Evolutionary conservation across 2,888 invertebrate genomes (phyloP), one percentile per base, ranked within the genome.

Genomic region (Reticulitermes lucifugus): DNA sequence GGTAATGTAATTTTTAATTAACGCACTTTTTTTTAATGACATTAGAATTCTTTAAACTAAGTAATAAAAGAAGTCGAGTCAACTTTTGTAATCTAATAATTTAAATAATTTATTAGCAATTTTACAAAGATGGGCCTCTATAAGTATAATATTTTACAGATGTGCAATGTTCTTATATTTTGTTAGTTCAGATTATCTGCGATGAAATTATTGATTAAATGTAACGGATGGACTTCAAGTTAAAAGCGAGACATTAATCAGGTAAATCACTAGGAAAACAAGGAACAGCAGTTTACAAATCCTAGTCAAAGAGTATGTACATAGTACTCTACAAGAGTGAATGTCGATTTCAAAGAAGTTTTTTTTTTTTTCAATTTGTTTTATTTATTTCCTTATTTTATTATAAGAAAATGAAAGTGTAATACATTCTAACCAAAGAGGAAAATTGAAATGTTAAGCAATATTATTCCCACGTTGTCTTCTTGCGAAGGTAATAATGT

Each of bases 351-450:
- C 25, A 70, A 83, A 71, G 14, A 46, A 43, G 65, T n/a, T 60
- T 18, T 55, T 60, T 25, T 25, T 60, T 82, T 35, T 35, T 35
- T 83, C n/a, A 83, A 43, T 73, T 59, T 73, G 73, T 43, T 84
- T 85, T 82, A 85, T 85, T 85, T 85, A 85, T 65, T 84, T 77
- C 55, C 51, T 79, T 81, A 4, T 43, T 81, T 81, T 81, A 70
- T 81, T 81, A 73, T 71, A 73, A 81, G 85, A 79, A 77, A 60
- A 80, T 81, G 41, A 81, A 85, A 84, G 79, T 80, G 80, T 84
- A 84, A 82, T 85, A 81, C 73, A 81, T 80, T 84, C 25, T 81
- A 73, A 85, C 85, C 85, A 85, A 85, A 85, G 85, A 81, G 43
- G 65, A 81, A 59, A 3, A 81, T 35, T 35, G 51, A 75, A 81